phyloP scores from a whole-genome alignment of 1,140 invertebrate genomes.

The Sycophaga agraensis region DNA sequence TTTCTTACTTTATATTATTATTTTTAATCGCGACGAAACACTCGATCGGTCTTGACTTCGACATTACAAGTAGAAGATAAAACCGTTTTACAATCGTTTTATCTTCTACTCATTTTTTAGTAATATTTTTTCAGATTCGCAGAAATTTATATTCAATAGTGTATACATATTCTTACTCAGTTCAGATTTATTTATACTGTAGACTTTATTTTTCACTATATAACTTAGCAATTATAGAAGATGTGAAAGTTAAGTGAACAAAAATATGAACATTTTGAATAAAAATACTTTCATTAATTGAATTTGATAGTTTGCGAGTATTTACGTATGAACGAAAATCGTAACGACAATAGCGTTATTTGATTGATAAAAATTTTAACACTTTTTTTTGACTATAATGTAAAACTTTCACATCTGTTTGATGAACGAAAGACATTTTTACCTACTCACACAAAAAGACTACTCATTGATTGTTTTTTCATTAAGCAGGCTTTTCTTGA shows the following conservation, averaged over 20 bases:
- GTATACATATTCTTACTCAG: no score
- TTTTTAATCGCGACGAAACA: constrained; percentile 23
- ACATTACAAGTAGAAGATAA: not conserved
- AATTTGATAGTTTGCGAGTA: no score
- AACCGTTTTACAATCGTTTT: not conserved
- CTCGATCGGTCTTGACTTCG: constrained; percentile 9
- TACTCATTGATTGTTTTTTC: constrained; percentile 3
- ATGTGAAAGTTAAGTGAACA: no score
- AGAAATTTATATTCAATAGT: not conserved
- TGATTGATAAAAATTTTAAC: no score
- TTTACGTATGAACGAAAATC: no score
- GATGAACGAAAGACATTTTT: not conserved
- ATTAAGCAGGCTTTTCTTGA: not conserved
- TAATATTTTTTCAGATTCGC: no score
- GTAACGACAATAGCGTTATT: no score
- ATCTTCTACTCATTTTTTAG: not conserved
- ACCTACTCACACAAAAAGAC: not conserved
- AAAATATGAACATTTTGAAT: no score
- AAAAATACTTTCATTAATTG: no score
- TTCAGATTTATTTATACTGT: no score
- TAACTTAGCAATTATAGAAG: no score
- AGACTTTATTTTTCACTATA: no score
- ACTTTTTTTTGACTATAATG: not conserved
- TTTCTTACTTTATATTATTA: not conserved
- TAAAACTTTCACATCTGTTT: not conserved